Evolutionary conservation across 2,113 vertebrate species (phyloP).

Genomic region (Fregata magnificens): DNA sequence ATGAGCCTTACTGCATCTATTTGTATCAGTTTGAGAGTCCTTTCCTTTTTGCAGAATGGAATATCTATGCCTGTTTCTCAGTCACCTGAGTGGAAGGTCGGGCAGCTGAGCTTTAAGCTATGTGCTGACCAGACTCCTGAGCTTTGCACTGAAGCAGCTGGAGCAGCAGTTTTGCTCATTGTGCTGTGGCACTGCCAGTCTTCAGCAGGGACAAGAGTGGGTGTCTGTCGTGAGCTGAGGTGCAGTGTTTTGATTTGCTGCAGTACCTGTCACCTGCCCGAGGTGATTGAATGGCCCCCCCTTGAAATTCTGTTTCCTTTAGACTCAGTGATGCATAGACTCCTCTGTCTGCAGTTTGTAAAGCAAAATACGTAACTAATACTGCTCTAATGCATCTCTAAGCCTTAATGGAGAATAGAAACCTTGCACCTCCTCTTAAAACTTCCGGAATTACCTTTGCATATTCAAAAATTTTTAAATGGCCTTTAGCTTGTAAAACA

Average conservation of each 20-base stretch:
- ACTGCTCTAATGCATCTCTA: neutral
- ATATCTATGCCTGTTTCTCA: fast-evolving
- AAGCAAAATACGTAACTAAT: neutral
- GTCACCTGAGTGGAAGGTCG: fast-evolving
- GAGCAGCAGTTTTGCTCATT: neutral
- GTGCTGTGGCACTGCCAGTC: neutral
- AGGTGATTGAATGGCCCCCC: neutral
- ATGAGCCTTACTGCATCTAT: neutral
- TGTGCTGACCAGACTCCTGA: neutral
- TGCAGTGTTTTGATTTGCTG: neutral
- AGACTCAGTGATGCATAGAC: neutral
- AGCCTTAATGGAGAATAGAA: neutral
- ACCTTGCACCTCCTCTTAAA: neutral
- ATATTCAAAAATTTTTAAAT: neutral
- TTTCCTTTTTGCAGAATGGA: neutral
- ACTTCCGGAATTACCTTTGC: neutral
- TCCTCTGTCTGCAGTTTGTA: neutral
- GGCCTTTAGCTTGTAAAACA: neutral
- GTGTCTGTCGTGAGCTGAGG: neutral
- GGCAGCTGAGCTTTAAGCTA: neutral
- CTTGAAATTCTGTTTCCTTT: neutral
- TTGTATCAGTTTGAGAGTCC: neutral
- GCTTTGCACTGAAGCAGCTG: neutral
- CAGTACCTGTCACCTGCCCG: neutral
- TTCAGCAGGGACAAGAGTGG: neutral